phyloP scores from a whole-genome alignment of 2,888 invertebrate species.

The Galerucella calmariensis region DNA sequence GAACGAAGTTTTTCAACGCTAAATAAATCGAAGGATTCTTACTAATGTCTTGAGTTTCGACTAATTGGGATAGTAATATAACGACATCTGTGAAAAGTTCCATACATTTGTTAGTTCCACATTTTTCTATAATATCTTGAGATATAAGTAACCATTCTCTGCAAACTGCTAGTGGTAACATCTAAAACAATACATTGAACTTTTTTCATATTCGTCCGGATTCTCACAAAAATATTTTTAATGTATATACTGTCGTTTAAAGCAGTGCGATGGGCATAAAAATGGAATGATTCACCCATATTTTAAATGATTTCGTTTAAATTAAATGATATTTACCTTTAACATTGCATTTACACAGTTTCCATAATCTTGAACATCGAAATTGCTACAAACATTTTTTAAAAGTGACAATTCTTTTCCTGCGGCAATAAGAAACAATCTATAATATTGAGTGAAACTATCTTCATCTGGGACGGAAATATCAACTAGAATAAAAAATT shows the following conservation, averaged over 20 bases:
- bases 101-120: slow-evolving; percentile 47
- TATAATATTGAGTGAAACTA: slow-evolving; percentile 41
- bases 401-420: slow-evolving; percentile 33
- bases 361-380: slow-evolving; percentile 48
- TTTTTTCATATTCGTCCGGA: too few species aligned
- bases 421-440: slow-evolving; percentile 37
- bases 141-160: slow-evolving; percentile 57
- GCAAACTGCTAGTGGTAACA: slow-evolving; percentile 55
- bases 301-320: background rate
- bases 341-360: slow-evolving; percentile 44
- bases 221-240: too few species aligned
- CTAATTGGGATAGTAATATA: slow-evolving; percentile 56
- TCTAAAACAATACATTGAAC: slow-evolving; percentile 22
- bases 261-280: too few species aligned
- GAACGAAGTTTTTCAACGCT: slow-evolving; percentile 56
- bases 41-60: slow-evolving; percentile 51
- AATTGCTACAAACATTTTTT: slow-evolving; percentile 42
- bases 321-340: slow-evolving; percentile 22
- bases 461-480: slow-evolving; percentile 37
- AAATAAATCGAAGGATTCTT: slow-evolving; percentile 39
- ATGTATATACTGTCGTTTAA: too few species aligned
- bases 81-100: slow-evolving; percentile 55
- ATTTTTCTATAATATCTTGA: slow-evolving; percentile 48
- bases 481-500: slow-evolving; percentile 36
- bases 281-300: too few species aligned